Conservation (phyloP, 1,140 invertebrate species). For the Delia radicum region DNA sequence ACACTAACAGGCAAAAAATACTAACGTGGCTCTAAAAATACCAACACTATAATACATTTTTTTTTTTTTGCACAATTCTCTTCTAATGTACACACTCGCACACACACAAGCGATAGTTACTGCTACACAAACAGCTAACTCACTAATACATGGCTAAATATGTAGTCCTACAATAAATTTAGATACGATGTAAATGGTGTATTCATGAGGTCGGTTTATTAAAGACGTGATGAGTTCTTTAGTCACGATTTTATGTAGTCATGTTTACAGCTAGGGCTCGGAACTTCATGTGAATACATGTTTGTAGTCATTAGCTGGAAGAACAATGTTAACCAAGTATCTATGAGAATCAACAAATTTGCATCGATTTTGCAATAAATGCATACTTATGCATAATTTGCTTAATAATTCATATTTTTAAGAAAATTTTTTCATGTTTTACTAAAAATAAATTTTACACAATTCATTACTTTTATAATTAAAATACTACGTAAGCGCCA, state of each 20-base stretch:
- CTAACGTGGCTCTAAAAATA: background rate
- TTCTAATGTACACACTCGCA: background rate
- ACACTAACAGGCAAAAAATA: background rate
- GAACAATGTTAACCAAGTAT: too few species aligned
- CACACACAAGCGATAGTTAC: background rate
- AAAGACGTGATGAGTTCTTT: slow-evolving; percentile 11
- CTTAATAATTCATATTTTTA: too few species aligned
- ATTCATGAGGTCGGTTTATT: background rate
- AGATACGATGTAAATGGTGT: slow-evolving; percentile 8
- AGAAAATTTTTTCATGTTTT: too few species aligned
- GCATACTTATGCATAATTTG: too few species aligned
- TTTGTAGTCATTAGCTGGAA: too few species aligned
- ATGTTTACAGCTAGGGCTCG: background rate
- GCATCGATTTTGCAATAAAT: too few species aligned
- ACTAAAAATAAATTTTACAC: too few species aligned
- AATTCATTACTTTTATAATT: too few species aligned
- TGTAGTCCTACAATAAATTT: slow-evolving; percentile 1
- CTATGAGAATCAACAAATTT: too few species aligned
- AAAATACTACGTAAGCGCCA: too few species aligned
- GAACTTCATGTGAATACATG: too few species aligned
- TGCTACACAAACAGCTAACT: background rate
- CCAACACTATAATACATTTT: background rate
- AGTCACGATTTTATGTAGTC: background rate
- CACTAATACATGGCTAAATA: background rate
- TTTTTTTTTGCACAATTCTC: background rate